These are phyloP conservation scores for Dusona sp. DNA, from an alignment of 2,888 invertebrate species.

Conservation along the genomic window DNA sequence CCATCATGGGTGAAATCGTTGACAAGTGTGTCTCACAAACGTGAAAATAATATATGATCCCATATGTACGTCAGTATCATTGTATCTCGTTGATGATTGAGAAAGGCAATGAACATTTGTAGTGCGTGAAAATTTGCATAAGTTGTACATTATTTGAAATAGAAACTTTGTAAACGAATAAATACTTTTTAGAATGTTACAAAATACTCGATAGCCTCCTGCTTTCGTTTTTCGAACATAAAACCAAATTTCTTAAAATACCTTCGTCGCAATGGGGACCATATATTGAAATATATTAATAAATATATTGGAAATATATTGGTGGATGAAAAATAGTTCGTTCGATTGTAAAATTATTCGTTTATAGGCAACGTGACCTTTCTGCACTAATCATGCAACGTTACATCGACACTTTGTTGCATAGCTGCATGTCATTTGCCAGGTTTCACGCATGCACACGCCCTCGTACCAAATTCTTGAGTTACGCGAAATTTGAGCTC, in stretches of 20 bases:
- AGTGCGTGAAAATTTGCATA: neutral
- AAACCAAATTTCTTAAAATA: neutral
- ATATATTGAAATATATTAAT: too few relatives aligned
- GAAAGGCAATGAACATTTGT: neutral
- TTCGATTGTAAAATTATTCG: neutral
- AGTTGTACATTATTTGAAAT: conserved; percentile 23
- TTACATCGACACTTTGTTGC: conserved; percentile 1
- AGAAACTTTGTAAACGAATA: neutral
- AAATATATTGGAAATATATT: neutral
- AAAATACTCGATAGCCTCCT: neutral
- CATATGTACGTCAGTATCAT: conserved; percentile 51
- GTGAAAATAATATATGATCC: conserved; percentile 71
- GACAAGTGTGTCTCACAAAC: conserved; percentile 60
- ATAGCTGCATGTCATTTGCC: neutral
- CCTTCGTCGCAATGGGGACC: neutral
- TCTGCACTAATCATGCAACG: neutral
- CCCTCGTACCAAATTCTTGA: conserved; percentile 42
- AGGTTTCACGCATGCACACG: conserved; percentile 11
- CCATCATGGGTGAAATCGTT: conserved; percentile 58
- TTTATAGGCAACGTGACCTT: neutral
- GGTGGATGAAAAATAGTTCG: neutral
- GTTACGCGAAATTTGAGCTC: conserved; percentile 51
- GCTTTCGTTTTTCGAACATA: neutral
- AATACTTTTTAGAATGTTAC: neutral
- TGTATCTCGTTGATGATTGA: conserved; percentile 18